Evolutionary conservation across 1,140 invertebrate genomes (phyloP), one percentile per base, ranked within the genome.

Genomic region (Potamilus streckersoni): DNA sequence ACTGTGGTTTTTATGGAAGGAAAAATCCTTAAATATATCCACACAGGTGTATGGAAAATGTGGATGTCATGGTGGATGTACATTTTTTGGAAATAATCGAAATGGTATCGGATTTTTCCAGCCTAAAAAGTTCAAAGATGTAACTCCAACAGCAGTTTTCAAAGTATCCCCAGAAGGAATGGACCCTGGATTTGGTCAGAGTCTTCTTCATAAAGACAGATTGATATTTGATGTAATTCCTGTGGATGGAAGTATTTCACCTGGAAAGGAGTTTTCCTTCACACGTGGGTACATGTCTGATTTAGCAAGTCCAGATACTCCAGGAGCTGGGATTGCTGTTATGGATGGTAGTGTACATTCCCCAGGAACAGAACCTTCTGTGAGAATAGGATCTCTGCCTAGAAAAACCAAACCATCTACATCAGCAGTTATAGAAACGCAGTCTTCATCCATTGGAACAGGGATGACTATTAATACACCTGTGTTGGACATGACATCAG

Each of bases 1-100:
- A 76, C 90, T 99, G 14, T 98, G 96, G 96, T 99, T 99, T 87
- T 89, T 99, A 1, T 99, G 97, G 97, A 93, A 94, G 1, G 92
- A 91, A 79, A 93, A 94, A 0, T 91, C 86, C 13, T 71, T 91
- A 83, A 79, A 91, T 86, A 90, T 87, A 12, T 69, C 91, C 81
- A 76, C 90, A 83, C 92, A 78, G 90, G 83, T 88, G n/a, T 83
- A 91, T 13, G 92, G 92, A n/a, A 95, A 94, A 80, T 99, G 98
- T 89, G 97, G 97, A 0, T 99, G 98, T 90, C 94, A 95, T 62
- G 98, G 98, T 4, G 97, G 97, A 1, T 98, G 96, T 86, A 91
- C 92, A 19, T 99, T 99, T 90, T 99, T 99, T 89, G 97, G 97
- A 8, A 94, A 84, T 20, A 91, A 91, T 80, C 84, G 83, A 73